Evolutionary conservation across 2,888 invertebrate genomes (phyloP).

Genomic region (Gryllus longicercus): DNA sequence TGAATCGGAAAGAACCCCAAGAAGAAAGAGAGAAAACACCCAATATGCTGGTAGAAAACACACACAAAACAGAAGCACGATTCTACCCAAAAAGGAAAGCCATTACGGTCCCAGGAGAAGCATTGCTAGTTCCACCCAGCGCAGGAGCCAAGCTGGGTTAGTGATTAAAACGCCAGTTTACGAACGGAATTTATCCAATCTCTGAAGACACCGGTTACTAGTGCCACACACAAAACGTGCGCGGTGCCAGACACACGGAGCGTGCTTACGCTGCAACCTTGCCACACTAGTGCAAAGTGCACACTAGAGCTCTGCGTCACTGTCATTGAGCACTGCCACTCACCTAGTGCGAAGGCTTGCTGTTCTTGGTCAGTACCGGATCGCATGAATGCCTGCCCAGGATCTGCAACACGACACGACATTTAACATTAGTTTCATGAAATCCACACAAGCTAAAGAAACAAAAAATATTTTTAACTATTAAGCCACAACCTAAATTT

Average conservation of each 20-base stretch:
- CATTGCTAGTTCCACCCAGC: too few species aligned
- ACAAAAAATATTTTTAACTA: neutral
- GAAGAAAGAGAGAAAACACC: too few species aligned
- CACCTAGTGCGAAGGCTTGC: slow-evolving; percentile 34
- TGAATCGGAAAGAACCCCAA: neutral
- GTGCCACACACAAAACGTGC: slow-evolving; percentile 9
- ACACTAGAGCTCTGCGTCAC: neutral
- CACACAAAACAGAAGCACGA: slow-evolving; percentile 21
- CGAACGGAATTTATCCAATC: neutral
- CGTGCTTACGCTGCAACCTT: neutral
- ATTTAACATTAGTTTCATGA: slow-evolving; percentile 19
- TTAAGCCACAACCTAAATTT: neutral
- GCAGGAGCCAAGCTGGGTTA: neutral
- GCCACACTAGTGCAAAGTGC: slow-evolving; percentile 8
- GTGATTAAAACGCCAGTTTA: neutral
- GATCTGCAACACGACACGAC: slow-evolving; percentile 26
- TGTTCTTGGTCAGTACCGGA: slow-evolving; percentile 30
- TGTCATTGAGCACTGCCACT: slow-evolving; percentile 26
- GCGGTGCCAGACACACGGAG: neutral
- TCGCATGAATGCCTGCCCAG: slow-evolving; percentile 32
- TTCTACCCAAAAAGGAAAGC: neutral
- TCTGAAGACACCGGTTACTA: neutral
- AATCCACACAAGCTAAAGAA: neutral
- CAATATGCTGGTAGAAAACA: neutral
- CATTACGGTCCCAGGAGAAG: too few species aligned